Conservation (phyloP, 1,140 invertebrate genomes). For the Drosophila tristis region DNA sequence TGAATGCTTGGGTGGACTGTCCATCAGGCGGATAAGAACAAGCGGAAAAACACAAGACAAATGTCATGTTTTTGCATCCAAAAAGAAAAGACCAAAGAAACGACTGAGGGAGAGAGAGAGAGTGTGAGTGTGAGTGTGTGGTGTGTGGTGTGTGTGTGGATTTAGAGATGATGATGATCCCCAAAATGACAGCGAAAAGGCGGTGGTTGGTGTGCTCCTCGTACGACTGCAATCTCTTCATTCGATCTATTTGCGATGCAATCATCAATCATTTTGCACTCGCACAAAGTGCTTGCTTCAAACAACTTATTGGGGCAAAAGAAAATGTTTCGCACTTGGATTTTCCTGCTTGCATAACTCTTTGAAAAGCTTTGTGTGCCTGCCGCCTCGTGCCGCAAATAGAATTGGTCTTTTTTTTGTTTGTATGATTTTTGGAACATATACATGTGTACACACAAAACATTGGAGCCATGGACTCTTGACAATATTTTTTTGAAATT, state of each 20-base stretch:
- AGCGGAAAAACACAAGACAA: too few relatives aligned
- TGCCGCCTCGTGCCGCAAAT: conserved; percentile 41
- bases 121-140: neutral
- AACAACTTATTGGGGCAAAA: too few relatives aligned
- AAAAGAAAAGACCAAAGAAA: too few relatives aligned
- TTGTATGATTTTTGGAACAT: neutral
- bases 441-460: neutral
- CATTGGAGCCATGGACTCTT: conserved; percentile 13
- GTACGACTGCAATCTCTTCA: too few relatives aligned
- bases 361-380: conserved; percentile 20
- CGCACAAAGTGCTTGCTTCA: conserved; percentile 19
- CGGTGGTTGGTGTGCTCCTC: too few relatives aligned
- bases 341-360: conserved; percentile 42
- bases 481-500: conserved; percentile 43
- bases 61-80: too few relatives aligned
- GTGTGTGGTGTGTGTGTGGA: neutral
- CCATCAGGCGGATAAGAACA: conserved; percentile 40
- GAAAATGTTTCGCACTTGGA: too few relatives aligned
- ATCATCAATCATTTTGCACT: too few relatives aligned
- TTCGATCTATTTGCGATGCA: too few relatives aligned
- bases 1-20: neutral
- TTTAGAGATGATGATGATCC: too few relatives aligned
- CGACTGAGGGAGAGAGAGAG: too few relatives aligned
- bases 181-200: too few relatives aligned
- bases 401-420: conserved; percentile 28